phyloP scores from a whole-genome alignment of 2,888 invertebrate species.

The Melinopterus prodromus region DNA sequence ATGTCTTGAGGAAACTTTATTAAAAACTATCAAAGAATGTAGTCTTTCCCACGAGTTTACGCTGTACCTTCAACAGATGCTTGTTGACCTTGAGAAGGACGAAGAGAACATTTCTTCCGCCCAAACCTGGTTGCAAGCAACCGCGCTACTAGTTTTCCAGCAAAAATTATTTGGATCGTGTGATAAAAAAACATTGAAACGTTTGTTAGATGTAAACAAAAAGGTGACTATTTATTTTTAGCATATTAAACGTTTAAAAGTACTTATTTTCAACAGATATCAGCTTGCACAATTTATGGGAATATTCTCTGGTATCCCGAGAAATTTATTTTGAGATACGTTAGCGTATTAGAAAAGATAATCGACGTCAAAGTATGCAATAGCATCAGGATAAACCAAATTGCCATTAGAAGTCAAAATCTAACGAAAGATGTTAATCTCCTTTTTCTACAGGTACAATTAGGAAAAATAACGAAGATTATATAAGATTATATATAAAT shows the following conservation, averaged over 20 bases:
- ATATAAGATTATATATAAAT: no score
- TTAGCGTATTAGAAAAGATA: slow-evolving; percentile 58
- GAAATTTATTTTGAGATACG: slow-evolving; percentile 69
- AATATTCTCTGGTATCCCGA: slow-evolving; percentile 88
- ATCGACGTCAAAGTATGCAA: slow-evolving; percentile 61
- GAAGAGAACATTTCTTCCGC: slow-evolving; percentile 64
- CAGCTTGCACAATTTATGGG: slow-evolving; percentile 80
- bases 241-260: slow-evolving; percentile 35
- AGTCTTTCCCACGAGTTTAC: slow-evolving; percentile 70
- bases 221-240: slow-evolving; percentile 65
- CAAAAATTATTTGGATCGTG: slow-evolving; percentile 77
- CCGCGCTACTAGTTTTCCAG: slow-evolving; percentile 73
- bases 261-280: slow-evolving; percentile 64
- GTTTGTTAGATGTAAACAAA: slow-evolving; percentile 77
- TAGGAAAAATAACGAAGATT: slow-evolving; percentile 45
- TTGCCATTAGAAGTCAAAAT: slow-evolving; percentile 66
- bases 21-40: slow-evolving; percentile 54
- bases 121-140: slow-evolving; percentile 70
- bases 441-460: slow-evolving; percentile 59
- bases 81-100: slow-evolving; percentile 70
- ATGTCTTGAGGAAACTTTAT: slow-evolving; percentile 53
- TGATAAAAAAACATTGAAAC: slow-evolving; percentile 80
- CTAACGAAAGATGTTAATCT: slow-evolving; percentile 70
- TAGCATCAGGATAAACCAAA: slow-evolving; percentile 63
- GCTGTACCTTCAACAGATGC: slow-evolving; percentile 70